Evolutionary conservation across 2,797 vertebrate species (phyloP), one percentile per base, ranked within the genome.

Genomic region (Gouania willdenowi): DNA sequence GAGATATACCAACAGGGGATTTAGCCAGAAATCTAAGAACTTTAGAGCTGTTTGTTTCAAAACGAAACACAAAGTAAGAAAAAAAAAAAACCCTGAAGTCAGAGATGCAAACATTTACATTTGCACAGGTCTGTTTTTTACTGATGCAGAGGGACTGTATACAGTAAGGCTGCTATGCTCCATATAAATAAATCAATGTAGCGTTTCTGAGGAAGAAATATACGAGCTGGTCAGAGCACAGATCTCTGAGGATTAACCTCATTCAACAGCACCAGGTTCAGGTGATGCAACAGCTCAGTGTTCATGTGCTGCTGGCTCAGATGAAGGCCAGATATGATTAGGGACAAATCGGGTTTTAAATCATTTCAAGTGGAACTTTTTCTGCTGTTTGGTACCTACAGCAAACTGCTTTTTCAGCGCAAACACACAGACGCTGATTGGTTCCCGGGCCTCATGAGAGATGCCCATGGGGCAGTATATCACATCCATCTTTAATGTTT

Each of bases 101-200:
- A 33, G 30, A 23, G 26, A 59, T 40, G 46, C 14, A 67, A 39
- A 56, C 41, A 50, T 44, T 60, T 50, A 32, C 32, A 53, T 71
- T 51, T 62, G 62, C 15, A 64, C 58, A 69, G 36, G 45, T 58
- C 58, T 57, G 33, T 54, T 62, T 50, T 83, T 82, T 77, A 83
- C 61, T 69, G 75, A 79, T 76, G 74, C 76, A 46, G 40, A 57
- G 82, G 77, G 78, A 71, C 63, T 64, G 60, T 79, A 66, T 73
- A 49, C 57, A 48, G 52, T 72, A 55, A 27, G 49, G 55, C 67
- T 71, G 73, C 69, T 63, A 76, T 57, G 69, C 53, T 67, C 79
- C 66, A 79, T 86, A 79, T 84, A 85, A 48, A 56, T 81, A 82
- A 83, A 83, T 85, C 77, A 78, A 59, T 60, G 34, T 26, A 48